Conservation (phyloP, 2,888 invertebrate species). For the Mimachlamys varia region DNA sequence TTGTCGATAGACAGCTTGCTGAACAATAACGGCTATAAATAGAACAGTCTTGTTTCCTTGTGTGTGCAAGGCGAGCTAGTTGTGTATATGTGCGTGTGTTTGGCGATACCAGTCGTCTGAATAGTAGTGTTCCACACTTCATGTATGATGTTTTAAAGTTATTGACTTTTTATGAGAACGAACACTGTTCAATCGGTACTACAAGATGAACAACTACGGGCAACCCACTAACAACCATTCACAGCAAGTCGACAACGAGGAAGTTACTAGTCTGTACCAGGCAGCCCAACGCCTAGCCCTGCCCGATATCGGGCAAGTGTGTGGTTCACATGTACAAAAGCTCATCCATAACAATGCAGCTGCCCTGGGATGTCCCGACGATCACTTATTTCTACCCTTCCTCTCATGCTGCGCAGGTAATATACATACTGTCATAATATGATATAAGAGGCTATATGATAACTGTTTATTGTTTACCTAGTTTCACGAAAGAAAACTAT, state of each 20-base stretch:
- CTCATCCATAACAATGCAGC: neutral
- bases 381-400: neutral
- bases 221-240: neutral
- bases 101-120: neutral
- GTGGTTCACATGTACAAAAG: neutral
- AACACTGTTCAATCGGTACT: neutral
- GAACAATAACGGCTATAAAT: slow-evolving; percentile 14
- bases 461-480: too few relatives aligned
- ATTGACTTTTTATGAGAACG: neutral
- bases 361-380: neutral
- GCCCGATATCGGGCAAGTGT: neutral
- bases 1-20: slow-evolving; percentile 28
- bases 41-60: slow-evolving; percentile 4
- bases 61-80: slow-evolving; percentile 24
- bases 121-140: neutral
- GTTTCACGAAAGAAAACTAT: too few relatives aligned
- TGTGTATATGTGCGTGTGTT: neutral
- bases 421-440: neutral
- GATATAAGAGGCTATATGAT: neutral
- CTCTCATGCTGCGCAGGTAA: slow-evolving; percentile 17
- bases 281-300: neutral
- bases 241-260: neutral
- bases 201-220: neutral
- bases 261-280: neutral
- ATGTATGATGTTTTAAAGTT: neutral